Evolutionary conservation across 2,888 invertebrate genomes (phyloP).

Genomic region (Penaeus monodon): DNA sequence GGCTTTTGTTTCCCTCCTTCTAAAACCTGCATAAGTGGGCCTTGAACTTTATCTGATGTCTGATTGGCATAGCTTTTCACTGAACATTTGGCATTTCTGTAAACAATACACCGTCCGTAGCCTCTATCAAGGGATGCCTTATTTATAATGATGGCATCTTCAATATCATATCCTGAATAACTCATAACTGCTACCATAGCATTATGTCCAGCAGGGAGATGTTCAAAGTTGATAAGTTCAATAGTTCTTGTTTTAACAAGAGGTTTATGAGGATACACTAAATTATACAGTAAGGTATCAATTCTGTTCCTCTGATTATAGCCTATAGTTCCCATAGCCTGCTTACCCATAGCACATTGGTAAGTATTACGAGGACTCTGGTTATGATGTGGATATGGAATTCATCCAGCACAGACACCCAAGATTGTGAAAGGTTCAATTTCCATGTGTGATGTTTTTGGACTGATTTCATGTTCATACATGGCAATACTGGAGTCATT

Average conservation of each 20-base stretch:
- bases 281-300: conserved; percentile 94
- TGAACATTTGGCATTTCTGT: conserved; percentile 89
- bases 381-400: conserved; percentile 99
- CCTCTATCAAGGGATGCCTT: conserved; percentile 89
- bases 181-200: conserved; percentile 99
- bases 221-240: conserved; percentile 91
- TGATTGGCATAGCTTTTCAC: conserved; percentile 91
- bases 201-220: conserved; percentile 98
- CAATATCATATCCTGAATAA: conserved; percentile 98
- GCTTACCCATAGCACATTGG: conserved; percentile 99
- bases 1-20: conserved; percentile 87
- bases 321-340: conserved; percentile 98
- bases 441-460: conserved; percentile 90
- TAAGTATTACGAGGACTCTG: conserved; percentile 98
- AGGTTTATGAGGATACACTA: conserved; percentile 95
- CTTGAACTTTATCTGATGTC: conserved; percentile 91
- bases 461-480: conserved; percentile 81
- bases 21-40: conserved; percentile 78
- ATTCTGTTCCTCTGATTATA: conserved; percentile 97
- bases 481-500: conserved; percentile 95
- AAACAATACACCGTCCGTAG: conserved; percentile 93
- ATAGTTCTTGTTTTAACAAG: conserved; percentile 95
- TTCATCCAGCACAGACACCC: conserved; percentile 97
- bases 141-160: conserved; percentile 96
- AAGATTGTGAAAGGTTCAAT: conserved; percentile 96